Evolutionary conservation across 2,113 vertebrate species (phyloP).

Genomic region (Alligator mississippiensis): DNA sequence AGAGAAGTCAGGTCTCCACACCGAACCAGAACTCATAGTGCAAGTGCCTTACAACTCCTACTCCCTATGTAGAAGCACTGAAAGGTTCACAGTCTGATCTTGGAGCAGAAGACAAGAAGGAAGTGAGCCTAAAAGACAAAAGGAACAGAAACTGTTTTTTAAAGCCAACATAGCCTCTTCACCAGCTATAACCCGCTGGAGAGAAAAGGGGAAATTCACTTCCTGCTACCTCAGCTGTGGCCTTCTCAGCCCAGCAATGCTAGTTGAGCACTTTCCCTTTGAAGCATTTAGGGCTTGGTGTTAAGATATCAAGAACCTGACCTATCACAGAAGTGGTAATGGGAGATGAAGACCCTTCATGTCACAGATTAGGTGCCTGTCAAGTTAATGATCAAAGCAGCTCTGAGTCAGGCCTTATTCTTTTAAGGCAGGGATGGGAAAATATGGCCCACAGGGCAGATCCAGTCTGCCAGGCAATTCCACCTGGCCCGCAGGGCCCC

Average conservation of each 20-base stretch:
- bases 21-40: background rate
- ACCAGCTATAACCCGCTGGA: background rate
- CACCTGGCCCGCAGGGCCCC: too few species aligned
- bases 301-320: accelerated
- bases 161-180: background rate
- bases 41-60: accelerated
- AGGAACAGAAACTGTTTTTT: background rate
- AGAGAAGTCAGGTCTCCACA: background rate
- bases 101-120: background rate
- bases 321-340: background rate
- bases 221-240: accelerated
- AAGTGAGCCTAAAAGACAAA: background rate
- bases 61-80: accelerated
- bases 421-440: too few species aligned
- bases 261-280: background rate
- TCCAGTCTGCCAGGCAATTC: too few species aligned
- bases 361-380: background rate
- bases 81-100: background rate
- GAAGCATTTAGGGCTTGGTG: background rate
- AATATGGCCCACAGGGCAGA: too few species aligned
- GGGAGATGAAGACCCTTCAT: accelerated
- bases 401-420: background rate
- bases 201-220: background rate
- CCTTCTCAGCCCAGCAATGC: background rate
- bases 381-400: background rate